These are phyloP conservation scores for Sturnus vulgaris DNA, from an alignment of 2,113 vertebrate species.

Conservation along the genomic window DNA sequence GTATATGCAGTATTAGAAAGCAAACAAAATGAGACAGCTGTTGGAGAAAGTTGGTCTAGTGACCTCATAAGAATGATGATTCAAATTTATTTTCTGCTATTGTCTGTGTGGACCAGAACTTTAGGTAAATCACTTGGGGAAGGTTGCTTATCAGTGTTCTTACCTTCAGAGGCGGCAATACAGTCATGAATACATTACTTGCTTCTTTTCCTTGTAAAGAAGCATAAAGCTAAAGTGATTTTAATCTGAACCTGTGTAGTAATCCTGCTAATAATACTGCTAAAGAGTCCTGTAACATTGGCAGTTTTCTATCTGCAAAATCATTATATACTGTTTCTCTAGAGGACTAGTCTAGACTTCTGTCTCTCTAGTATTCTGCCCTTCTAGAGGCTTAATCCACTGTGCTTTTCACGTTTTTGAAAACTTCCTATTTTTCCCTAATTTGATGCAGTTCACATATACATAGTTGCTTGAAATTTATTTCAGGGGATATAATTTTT, in stretches of 20 bases:
- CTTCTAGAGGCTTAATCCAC: not conserved
- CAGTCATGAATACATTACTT: not conserved
- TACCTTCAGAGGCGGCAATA: not conserved
- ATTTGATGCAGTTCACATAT: not conserved
- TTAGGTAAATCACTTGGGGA: not conserved
- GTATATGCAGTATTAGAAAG: not conserved
- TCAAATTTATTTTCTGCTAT: not conserved
- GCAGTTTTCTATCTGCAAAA: not conserved
- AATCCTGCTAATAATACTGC: not conserved
- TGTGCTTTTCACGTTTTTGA: not conserved
- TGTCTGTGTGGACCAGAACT: not conserved
- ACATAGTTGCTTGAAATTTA: not conserved
- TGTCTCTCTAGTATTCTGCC: not conserved
- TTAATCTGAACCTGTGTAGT: not conserved
- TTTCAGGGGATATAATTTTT: not conserved
- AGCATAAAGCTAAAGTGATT: not conserved
- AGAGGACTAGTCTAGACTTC: not conserved
- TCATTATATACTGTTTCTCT: not conserved
- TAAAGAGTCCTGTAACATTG: not conserved
- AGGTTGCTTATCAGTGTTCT: not conserved
- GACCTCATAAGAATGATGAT: not conserved
- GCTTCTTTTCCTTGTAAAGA: not conserved
- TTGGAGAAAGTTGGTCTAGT: not conserved
- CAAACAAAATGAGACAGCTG: not conserved
- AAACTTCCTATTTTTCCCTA: not conserved